phyloP scores from a whole-genome alignment of 2,888 invertebrate species.

The Selenia dentaria region DNA sequence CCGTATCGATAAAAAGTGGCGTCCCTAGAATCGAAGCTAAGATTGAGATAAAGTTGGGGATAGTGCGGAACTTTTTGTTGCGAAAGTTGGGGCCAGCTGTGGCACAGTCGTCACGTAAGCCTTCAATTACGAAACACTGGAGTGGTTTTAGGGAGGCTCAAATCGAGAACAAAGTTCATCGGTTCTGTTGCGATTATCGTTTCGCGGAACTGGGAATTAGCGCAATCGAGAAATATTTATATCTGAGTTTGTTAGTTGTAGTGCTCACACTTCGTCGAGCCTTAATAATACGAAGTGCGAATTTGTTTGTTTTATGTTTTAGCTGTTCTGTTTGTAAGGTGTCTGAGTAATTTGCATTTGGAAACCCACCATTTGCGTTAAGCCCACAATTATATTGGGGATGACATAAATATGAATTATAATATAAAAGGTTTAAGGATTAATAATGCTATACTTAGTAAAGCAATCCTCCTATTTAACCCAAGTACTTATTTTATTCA shows the following conservation, averaged over 20 bases:
- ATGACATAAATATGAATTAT: no score
- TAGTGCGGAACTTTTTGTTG: constrained; percentile 69
- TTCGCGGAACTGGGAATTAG: constrained; percentile 44
- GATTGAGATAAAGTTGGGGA: constrained; percentile 77
- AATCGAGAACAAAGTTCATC: constrained; percentile 72
- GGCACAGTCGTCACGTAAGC: constrained; percentile 79
- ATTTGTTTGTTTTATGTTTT: constrained; percentile 19
- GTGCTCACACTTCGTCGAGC: constrained; percentile 19
- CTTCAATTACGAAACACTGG: constrained; percentile 81
- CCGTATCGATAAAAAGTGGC: constrained; percentile 56
- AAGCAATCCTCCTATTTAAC: no score
- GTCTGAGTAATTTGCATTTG: no score
- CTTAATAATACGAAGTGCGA: constrained; percentile 19
- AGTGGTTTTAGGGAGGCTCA: constrained; percentile 66
- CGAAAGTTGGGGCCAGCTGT: constrained; percentile 71
- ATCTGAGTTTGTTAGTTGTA: constrained; percentile 20
- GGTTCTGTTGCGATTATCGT: constrained; percentile 72
- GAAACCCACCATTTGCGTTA: no score
- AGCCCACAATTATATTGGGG: no score
- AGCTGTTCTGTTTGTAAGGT: no score
- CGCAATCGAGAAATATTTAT: constrained; percentile 33
- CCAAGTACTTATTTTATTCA: no score
- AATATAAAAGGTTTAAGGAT: no score
- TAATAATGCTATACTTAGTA: no score
- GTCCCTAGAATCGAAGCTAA: constrained; percentile 68